Percentiles rank a stretch among this genome's conserved stretches.
Conservation (phyloP, 2,888 invertebrate genomes). For the Melanostoma scalare region DNA sequence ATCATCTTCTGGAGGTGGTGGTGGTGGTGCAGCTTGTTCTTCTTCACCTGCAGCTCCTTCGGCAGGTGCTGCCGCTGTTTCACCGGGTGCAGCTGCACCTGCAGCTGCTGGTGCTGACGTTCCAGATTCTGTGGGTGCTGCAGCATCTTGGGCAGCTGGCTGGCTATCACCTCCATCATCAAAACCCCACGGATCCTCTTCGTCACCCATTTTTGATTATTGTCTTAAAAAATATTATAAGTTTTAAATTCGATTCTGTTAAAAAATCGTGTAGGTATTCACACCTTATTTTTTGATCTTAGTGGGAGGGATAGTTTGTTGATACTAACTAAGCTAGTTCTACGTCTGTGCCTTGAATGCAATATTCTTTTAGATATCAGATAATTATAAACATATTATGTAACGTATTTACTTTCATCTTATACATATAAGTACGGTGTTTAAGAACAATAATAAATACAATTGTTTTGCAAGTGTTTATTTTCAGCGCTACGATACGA, state of each 20-base stretch:
- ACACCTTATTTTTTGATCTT: slow-evolving; percentile 56
- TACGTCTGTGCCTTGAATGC: slow-evolving; percentile 30
- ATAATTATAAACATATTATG: slow-evolving; percentile 34
- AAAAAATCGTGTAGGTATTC: slow-evolving; percentile 29
- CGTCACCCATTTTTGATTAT: slow-evolving; percentile 80
- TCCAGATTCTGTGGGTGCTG: slow-evolving; percentile 68
- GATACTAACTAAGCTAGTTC: slow-evolving; percentile 62
- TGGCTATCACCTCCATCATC: slow-evolving; percentile 81
- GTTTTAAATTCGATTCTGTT: background rate
- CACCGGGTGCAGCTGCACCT: slow-evolving; percentile 75
- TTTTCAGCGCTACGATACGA: too few species aligned
- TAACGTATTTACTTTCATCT: slow-evolving; percentile 45
- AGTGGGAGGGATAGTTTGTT: slow-evolving; percentile 59
- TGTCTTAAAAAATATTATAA: slow-evolving; percentile 23
- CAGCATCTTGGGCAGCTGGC: slow-evolving; percentile 44
- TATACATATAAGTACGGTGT: background rate
- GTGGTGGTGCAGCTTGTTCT: slow-evolving; percentile 82
- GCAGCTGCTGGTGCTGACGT: slow-evolving; percentile 74
- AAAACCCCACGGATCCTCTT: slow-evolving; percentile 84
- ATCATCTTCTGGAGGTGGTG: slow-evolving; percentile 82
- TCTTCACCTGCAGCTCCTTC: slow-evolving; percentile 82
- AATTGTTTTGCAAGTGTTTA: too few species aligned
- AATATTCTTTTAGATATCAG: slow-evolving; percentile 31
- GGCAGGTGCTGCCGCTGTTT: slow-evolving; percentile 75
- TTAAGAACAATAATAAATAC: background rate